Percentiles rank a stretch among this genome's conserved stretches.
These are phyloP conservation scores for Tyto alba DNA, from an alignment of 2,113 vertebrate genomes.

Conservation along the genomic window DNA sequence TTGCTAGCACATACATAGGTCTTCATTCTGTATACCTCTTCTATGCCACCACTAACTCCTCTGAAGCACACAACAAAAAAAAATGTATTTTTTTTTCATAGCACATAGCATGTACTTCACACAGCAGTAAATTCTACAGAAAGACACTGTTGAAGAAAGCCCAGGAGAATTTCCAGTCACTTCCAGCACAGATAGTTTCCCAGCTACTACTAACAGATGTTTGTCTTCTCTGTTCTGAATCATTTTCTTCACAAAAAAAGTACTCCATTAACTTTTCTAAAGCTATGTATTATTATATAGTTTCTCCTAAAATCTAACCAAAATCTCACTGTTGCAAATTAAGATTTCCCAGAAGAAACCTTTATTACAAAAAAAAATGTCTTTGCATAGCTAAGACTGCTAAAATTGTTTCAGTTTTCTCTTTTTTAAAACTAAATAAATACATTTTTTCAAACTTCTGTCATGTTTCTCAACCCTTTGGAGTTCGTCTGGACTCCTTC, in stretches of 20 bases:
- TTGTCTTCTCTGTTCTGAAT: neutral
- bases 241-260: neutral
- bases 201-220: neutral
- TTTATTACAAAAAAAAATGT: neutral
- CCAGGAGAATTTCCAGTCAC: neutral
- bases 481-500: neutral
- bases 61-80: neutral
- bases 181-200: neutral
- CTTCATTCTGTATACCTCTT: neutral
- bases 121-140: neutral
- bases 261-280: neutral
- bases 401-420: neutral
- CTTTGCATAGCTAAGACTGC: neutral
- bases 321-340: neutral
- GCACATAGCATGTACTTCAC: neutral
- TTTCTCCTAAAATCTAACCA: neutral
- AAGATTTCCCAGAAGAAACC: neutral
- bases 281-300: neutral
- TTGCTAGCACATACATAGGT: rapidly evolving
- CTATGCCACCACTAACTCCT: neutral
- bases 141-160: neutral
- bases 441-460: neutral
- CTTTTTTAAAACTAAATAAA: neutral
- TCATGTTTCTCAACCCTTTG: neutral
- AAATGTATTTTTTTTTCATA: neutral